phyloP scores from a whole-genome alignment of 2,888 invertebrate species.

The Lycia hirtaria region DNA sequence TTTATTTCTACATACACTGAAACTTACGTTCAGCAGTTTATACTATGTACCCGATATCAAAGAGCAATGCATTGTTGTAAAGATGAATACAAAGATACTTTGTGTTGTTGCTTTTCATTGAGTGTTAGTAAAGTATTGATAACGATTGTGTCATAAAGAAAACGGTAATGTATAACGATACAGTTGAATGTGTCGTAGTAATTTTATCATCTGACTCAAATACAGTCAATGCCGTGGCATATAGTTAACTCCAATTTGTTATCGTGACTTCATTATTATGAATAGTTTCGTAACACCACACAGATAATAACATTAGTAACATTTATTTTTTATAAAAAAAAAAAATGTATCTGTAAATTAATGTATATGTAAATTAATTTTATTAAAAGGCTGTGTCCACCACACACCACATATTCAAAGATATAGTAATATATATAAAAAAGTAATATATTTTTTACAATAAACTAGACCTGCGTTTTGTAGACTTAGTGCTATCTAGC shows the following conservation, averaged over 20 bases:
- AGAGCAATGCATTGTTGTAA: neutral
- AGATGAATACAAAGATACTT: neutral
- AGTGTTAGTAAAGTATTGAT: neutral
- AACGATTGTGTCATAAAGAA: neutral
- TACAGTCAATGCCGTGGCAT: constrained; percentile 8
- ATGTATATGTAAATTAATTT: too few relatives aligned
- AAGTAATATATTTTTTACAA: too few relatives aligned
- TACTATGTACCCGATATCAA: neutral
- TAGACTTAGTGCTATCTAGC: too few relatives aligned
- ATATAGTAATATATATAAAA: too few relatives aligned
- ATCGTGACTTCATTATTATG: constrained; percentile 21
- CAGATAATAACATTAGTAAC: neutral
- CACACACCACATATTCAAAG: too few relatives aligned
- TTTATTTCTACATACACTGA: neutral
- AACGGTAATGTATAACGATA: constrained; percentile 6
- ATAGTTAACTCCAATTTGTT: constrained; percentile 14
- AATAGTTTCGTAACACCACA: constrained; percentile 20
- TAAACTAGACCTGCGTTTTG: too few relatives aligned
- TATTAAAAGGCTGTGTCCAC: too few relatives aligned
- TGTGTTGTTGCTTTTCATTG: neutral
- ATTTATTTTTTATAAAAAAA: too few relatives aligned
- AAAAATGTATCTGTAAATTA: too few relatives aligned
- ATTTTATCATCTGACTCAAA: constrained; percentile 4
- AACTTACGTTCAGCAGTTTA: neutral
- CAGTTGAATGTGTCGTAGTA: constrained; percentile 3